phyloP scores from a whole-genome alignment of 2,888 invertebrate species.

The Monochamus alternatus region DNA sequence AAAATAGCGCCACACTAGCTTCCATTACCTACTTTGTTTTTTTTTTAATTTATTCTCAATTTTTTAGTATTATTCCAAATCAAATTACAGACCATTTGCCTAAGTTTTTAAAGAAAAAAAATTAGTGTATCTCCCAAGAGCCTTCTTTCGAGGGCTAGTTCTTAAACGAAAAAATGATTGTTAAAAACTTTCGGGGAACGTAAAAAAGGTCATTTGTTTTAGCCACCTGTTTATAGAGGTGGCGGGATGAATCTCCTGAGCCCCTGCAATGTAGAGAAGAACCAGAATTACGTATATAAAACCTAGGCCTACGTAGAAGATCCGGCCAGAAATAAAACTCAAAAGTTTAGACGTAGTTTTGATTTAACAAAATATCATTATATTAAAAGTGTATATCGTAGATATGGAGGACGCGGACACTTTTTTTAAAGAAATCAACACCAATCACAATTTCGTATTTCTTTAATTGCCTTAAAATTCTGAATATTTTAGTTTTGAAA shows the following conservation, averaged over 20 bases:
- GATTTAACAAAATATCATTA: too few species aligned
- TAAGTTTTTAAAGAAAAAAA: conserved; percentile 3
- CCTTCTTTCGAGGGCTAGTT: conserved; percentile 6
- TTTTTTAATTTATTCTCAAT: neutral
- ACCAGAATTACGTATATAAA: conserved; percentile 2
- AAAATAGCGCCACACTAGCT: too few species aligned
- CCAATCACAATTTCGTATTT: too few species aligned
- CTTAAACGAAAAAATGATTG: conserved; percentile 20
- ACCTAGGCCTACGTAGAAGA: neutral
- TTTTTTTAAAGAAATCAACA: too few species aligned
- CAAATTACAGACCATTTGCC: neutral
- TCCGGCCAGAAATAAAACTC: neutral
- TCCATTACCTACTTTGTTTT: neutral
- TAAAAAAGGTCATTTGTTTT: conserved; percentile 41
- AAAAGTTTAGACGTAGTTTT: neutral
- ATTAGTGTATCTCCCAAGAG: conserved; percentile 8
- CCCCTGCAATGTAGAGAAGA: neutral
- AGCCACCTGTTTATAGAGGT: conserved; percentile 43
- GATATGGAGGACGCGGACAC: too few species aligned
- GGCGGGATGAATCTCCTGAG: conserved; percentile 33
- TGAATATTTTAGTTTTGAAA: too few species aligned
- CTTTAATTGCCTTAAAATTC: too few species aligned
- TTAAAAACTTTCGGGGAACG: conserved; percentile 32
- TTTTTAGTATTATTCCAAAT: neutral
- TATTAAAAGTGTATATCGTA: too few species aligned